Percentiles rank a stretch among this genome's conserved stretches.
Evolutionary conservation across 1,140 invertebrate genomes (phyloP).

Genomic region (Heliothis subflexa): DNA sequence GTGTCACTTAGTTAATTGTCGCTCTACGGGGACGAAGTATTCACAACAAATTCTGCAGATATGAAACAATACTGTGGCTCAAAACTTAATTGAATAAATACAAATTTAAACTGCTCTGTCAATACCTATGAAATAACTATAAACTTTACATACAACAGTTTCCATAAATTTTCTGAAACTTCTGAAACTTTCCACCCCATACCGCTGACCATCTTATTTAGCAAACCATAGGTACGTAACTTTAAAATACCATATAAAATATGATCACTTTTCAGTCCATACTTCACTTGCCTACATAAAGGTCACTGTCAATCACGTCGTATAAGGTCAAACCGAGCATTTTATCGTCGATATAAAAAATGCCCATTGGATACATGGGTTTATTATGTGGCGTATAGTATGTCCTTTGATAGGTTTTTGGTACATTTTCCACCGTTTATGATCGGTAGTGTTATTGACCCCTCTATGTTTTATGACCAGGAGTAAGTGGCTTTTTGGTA

Average conservation of each 20-base stretch:
- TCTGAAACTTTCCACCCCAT: no score
- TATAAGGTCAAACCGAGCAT: conserved; percentile 46
- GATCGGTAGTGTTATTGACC: conserved; percentile 5
- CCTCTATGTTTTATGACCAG: conserved; percentile 8
- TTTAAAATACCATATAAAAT: conserved; percentile 13
- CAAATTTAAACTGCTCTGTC: no score
- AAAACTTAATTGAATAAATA: no score
- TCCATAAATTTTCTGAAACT: no score
- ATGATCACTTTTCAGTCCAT: conserved; percentile 30
- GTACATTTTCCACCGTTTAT: conserved; percentile 25
- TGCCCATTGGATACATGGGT: conserved; percentile 14
- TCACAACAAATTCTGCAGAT: no score
- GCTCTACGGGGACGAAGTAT: no score
- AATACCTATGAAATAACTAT: no score
- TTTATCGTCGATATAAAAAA: conserved; percentile 51
- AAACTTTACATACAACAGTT: no score
- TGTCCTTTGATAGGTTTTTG: conserved; percentile 14
- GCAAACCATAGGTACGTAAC: conserved; percentile 9
- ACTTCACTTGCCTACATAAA: conserved; percentile 24
- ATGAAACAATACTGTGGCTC: no score
- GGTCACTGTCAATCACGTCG: conserved; percentile 63
- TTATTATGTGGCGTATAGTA: conserved; percentile 40
- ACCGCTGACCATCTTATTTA: background rate
- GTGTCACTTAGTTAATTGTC: no score
- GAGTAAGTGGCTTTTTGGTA: conserved; percentile 1